Conservation (phyloP, 2,113 vertebrate species). For the Cynocephalus volans region DNA sequence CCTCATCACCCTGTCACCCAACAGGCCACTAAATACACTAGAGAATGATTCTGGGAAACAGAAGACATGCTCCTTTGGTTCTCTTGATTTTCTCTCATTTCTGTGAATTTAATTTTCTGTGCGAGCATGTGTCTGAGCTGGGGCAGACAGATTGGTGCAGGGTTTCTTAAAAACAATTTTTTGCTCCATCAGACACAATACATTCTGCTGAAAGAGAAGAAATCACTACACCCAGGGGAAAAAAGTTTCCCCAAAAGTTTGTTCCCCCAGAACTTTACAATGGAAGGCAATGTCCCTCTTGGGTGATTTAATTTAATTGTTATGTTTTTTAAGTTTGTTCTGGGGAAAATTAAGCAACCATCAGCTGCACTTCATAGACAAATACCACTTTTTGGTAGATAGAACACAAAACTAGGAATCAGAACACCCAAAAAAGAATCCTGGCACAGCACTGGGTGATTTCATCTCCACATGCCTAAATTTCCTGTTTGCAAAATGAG, state of each 20-base stretch:
- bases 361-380: constrained; percentile 82
- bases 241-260: constrained; percentile 73
- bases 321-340: constrained; percentile 84
- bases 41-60: constrained; percentile 74
- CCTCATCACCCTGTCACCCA: constrained; percentile 60
- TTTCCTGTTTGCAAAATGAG: constrained; percentile 86
- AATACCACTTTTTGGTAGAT: constrained; percentile 84
- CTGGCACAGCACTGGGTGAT: constrained; percentile 79
- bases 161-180: constrained; percentile 84
- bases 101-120: constrained; percentile 82
- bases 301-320: constrained; percentile 87
- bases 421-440: constrained; percentile 85
- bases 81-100: constrained; percentile 83
- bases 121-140: constrained; percentile 78
- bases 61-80: constrained; percentile 67
- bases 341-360: constrained; percentile 82
- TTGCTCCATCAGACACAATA: constrained; percentile 77
- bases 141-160: constrained; percentile 80
- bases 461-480: constrained; percentile 86
- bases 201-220: constrained; percentile 80
- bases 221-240: constrained; percentile 66
- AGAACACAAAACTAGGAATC: constrained; percentile 84
- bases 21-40: constrained; percentile 65
- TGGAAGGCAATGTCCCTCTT: constrained; percentile 73
- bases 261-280: constrained; percentile 70